Conservation (phyloP, 2,113 vertebrate species). For the Osmerus eperlanus region DNA sequence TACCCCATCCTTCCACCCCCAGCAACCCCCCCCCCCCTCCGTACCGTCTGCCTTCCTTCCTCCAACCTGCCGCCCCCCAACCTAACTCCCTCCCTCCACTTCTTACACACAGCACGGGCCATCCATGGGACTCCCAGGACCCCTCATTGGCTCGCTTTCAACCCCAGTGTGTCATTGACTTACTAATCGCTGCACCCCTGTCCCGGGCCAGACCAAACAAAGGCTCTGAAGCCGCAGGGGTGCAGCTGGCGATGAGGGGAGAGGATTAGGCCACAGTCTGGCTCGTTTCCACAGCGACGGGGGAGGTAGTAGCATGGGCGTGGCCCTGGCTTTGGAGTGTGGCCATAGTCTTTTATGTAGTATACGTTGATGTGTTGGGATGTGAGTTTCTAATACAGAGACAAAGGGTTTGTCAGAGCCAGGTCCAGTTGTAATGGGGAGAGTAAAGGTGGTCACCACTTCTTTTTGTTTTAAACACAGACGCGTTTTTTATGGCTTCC, state of each 20-base stretch:
- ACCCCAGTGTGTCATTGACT: background rate
- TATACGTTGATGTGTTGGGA: background rate
- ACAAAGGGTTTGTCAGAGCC: background rate
- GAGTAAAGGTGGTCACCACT: background rate
- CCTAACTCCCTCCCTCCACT: background rate
- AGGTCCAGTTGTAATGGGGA: background rate
- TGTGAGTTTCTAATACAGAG: background rate
- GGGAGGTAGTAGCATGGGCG: background rate
- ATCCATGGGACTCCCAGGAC: background rate
- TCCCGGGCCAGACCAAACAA: conserved; percentile 2
- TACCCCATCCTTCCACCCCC: background rate
- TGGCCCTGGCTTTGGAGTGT: conserved; percentile 1
- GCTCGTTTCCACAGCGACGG: background rate
- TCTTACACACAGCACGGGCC: background rate
- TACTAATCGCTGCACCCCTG: background rate
- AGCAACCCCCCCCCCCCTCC: background rate
- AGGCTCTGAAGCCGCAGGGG: background rate
- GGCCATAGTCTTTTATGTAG: background rate
- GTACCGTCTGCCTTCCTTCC: background rate
- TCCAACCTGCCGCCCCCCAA: background rate
- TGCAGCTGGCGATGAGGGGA: background rate
- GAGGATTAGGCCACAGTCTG: background rate
- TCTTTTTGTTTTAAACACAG: background rate
- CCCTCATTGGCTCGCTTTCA: background rate
- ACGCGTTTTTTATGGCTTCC: background rate